These are phyloP conservation scores for Psilopogon haemacephalus DNA, from an alignment of 2,113 vertebrate genomes.

Conservation along the genomic window DNA sequence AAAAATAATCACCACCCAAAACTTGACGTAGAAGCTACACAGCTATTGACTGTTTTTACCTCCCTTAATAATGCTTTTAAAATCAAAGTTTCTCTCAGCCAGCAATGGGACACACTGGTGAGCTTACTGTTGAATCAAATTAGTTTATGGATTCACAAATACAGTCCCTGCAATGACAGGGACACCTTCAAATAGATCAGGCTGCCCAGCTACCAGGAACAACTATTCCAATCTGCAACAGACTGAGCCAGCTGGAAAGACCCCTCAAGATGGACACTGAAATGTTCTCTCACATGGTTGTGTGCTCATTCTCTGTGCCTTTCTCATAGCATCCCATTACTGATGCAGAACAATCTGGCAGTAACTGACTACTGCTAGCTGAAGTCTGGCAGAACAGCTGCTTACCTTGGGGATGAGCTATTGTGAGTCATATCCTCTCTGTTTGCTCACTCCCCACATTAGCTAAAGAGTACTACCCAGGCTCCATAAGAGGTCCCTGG, in stretches of 20 bases:
- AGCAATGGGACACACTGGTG: not conserved
- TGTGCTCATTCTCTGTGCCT: not conserved
- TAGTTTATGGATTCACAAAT: not conserved
- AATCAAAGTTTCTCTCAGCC: not conserved
- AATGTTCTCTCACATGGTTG: not conserved
- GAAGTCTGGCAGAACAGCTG: not conserved
- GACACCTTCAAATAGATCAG: no score
- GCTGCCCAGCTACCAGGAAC: not conserved
- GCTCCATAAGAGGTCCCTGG: no score
- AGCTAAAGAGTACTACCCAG: not conserved
- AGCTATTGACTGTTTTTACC: not conserved
- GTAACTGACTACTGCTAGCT: not conserved
- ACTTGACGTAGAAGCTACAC: not conserved
- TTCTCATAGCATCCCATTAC: not conserved
- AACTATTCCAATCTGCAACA: not conserved
- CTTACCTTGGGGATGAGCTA: not conserved
- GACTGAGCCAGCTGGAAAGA: not conserved
- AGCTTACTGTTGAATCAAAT: not conserved
- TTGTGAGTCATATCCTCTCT: not conserved
- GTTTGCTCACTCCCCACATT: not conserved
- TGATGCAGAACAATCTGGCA: not conserved
- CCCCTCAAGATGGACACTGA: not conserved
- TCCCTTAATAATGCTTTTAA: not conserved
- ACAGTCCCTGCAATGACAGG: no score
- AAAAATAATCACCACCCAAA: conserved; percentile 9